Evolutionary conservation across 1,140 invertebrate species (phyloP).

Genomic region (Schlechtendalia chinensis): DNA sequence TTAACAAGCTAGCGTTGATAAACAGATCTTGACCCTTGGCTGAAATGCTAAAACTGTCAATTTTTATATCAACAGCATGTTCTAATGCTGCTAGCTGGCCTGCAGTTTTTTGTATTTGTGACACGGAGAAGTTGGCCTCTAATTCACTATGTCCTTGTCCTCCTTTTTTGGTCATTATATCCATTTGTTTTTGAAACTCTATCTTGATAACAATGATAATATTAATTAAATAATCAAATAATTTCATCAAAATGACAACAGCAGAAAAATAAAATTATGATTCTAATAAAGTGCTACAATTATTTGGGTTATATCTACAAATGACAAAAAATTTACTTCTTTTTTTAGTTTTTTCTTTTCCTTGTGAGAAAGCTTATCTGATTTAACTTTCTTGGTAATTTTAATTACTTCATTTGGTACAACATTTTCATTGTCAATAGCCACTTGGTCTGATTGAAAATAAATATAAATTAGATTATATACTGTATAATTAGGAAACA

Average conservation of each 20-base stretch:
- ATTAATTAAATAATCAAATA: conserved; percentile 1
- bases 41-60: conserved; percentile 95
- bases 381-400: neutral
- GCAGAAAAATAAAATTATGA: no score
- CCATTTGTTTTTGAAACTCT: conserved; percentile 89
- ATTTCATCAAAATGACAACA: no score
- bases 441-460: no score
- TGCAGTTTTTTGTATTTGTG: conserved; percentile 84
- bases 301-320: no score
- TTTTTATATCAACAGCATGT: conserved; percentile 96
- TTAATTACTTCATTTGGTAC: neutral
- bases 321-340: no score
- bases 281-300: no score
- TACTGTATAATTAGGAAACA: no score
- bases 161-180: conserved; percentile 82
- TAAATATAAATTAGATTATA: no score
- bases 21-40: conserved; percentile 98
- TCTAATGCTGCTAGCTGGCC: conserved; percentile 83
- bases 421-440: neutral
- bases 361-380: conserved; percentile 48
- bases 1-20: conserved; percentile 91
- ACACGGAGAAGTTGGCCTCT: conserved; percentile 93
- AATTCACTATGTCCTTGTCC: conserved; percentile 83
- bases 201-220: conserved; percentile 56
- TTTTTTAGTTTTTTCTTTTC: conserved; percentile 51